Base-by-base conservation (phyloP, 2,797 vertebrate genomes). In the Bufotes viridis region DNA sequence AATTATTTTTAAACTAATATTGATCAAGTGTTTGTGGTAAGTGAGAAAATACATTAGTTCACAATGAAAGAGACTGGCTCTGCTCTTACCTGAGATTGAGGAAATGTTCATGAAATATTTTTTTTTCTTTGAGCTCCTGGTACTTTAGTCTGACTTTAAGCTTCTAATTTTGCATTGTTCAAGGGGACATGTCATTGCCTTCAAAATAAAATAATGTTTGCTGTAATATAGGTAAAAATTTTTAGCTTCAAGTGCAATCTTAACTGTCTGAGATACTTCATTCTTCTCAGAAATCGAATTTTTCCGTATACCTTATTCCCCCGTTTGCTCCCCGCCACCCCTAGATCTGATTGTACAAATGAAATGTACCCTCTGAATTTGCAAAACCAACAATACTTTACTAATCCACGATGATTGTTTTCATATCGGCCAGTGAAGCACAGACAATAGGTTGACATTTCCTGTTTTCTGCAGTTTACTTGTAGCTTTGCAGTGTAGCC, bases 1-100 rank as follows among this genome's bases (percentile, higher is more conserved):
- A 74, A 87, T 87, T 26, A 78, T 78, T 87, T 29, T 34, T 78
- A 82, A 81, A 76, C 79, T 70, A 83, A 78, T 78, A 87, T 87
- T 78, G 81, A 87, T 87, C 49, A 87, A 87, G 69, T 78, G 67
- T 83, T 78, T 42, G 57, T 49, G 24, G 55, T 75, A 60, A 58
- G 57, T 74, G 65, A 87, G 67, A 82, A 87, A 87, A 72, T 75
- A n/a, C 58, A 87, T 87, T 75, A 55, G 65, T 57, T 82, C 49
- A 57, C 20, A 80, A 65, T 4, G 51, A 67, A 34, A 17, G 29
- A 65, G 15, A 11, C 14, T 3, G 24, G n/a, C 74, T 78, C 26
- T 26, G 63, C 53, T 7, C 49, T 12, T 24, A 20, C 63, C 55
- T 4, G 8, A 15, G 51, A 86, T 29, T 55, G 42, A 78, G 11